Evolutionary conservation across 2,113 vertebrate genomes (phyloP).

Genomic region (Lampris megalopsis): DNA sequence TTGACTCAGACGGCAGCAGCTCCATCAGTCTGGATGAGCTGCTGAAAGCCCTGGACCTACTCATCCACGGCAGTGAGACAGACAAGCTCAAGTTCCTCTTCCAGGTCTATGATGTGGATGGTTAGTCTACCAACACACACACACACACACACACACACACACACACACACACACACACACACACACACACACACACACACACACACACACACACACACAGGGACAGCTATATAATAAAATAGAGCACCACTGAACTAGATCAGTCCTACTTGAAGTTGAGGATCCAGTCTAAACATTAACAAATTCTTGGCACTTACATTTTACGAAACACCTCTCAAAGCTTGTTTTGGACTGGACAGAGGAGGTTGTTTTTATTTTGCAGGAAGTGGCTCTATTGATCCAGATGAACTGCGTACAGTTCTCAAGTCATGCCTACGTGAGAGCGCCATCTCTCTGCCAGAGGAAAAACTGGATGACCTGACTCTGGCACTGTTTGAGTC

Average conservation of each 20-base stretch:
- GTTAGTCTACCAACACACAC: conserved; percentile 68
- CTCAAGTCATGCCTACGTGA: conserved; percentile 87
- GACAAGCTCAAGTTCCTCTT: conserved; percentile 93
- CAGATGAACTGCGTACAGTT: conserved; percentile 85
- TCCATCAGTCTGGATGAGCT: conserved; percentile 90
- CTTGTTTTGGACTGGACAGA: background rate
- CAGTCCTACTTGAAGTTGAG: too few species aligned
- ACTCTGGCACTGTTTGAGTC: conserved; percentile 88
- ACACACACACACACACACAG: background rate
- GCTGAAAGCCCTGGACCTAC: conserved; percentile 83
- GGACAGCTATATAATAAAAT: too few species aligned
- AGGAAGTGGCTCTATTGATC: conserved; percentile 91
- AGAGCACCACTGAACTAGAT: too few species aligned
- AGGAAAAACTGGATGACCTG: conserved; percentile 87
- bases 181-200: background rate
- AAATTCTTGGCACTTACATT: too few species aligned
- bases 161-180: background rate
- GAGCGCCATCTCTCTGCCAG: conserved; percentile 87
- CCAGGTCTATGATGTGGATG: conserved; percentile 90
- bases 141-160: conserved; percentile 1
- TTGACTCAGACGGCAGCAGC: conserved; percentile 87
- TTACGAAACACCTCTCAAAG: too few species aligned
- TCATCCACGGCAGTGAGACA: conserved; percentile 82
- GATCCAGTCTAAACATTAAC: too few species aligned
- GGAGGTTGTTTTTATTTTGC: background rate